A percentile compares a stretch with the other conserved stretches of the same genome.
Evolutionary conservation across 2,888 invertebrate genomes (phyloP).

Genomic region (Toxonevra muliebris): DNA sequence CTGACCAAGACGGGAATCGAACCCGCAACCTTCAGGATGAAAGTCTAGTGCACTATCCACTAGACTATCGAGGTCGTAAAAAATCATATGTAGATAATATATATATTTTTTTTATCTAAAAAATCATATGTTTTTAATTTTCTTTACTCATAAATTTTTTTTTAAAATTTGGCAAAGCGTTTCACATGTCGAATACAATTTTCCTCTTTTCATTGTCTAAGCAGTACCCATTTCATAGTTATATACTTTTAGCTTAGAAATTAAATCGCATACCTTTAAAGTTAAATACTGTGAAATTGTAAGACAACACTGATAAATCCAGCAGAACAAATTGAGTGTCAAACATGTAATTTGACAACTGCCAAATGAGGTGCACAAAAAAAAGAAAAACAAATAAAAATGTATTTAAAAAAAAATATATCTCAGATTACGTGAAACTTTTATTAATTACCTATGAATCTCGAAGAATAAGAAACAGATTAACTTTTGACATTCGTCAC

Average conservation of each 20-base stretch:
- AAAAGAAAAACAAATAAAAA: not conserved
- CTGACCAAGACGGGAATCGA: too few species aligned
- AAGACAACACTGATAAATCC: slow-evolving; percentile 17
- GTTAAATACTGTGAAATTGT: slow-evolving; percentile 12
- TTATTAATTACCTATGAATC: slow-evolving; percentile 22
- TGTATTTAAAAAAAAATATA: not conserved
- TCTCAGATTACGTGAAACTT: slow-evolving; percentile 18
- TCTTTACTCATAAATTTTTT: too few species aligned
- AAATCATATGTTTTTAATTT: too few species aligned
- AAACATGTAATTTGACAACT: slow-evolving; percentile 29
- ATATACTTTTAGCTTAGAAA: not conserved
- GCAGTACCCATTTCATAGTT: too few species aligned
- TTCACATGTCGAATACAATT: too few species aligned
- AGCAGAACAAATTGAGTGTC: slow-evolving; percentile 25
- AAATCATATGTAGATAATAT: too few species aligned
- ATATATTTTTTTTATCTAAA: too few species aligned
- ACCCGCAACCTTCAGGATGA: too few species aligned
- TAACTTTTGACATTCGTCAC: slow-evolving; percentile 29
- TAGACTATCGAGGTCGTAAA: too few species aligned
- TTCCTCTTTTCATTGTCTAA: too few species aligned
- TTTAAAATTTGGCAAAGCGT: too few species aligned
- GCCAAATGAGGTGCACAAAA: slow-evolving; percentile 7
- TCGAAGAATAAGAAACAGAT: slow-evolving; percentile 5
- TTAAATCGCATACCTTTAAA: not conserved
- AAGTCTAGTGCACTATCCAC: too few species aligned